Percentiles rank a stretch among this genome's conserved stretches.
phyloP scores from a whole-genome alignment of 2,888 invertebrate species.

The Horisme vitalbata region DNA sequence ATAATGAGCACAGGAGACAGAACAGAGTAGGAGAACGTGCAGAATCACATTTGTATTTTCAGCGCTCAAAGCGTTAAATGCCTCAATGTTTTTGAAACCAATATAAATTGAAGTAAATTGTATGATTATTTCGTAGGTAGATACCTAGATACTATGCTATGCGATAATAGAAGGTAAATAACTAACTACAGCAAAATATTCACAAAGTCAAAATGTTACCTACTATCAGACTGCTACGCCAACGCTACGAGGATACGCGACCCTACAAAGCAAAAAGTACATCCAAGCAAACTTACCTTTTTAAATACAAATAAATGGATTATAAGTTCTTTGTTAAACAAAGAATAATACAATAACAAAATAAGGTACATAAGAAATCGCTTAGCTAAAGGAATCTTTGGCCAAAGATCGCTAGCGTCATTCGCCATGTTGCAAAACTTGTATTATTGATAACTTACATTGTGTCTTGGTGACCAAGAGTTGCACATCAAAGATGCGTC shows the following conservation, averaged over 20 bases:
- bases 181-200: not conserved
- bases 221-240: constrained; percentile 15
- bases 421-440: constrained; percentile 48
- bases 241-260: constrained; percentile 15
- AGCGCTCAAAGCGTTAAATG: too few species aligned
- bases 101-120: too few species aligned
- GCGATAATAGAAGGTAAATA: too few species aligned
- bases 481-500: constrained; percentile 96
- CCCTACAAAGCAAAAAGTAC: constrained; percentile 13
- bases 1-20: too few species aligned
- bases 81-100: too few species aligned
- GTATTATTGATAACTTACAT: constrained; percentile 85
- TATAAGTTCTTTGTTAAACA: not conserved
- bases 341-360: not conserved
- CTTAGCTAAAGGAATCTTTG: constrained; percentile 53
- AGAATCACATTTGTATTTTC: too few species aligned
- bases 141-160: too few species aligned
- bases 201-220: constrained; percentile 1
- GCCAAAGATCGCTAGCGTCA: constrained; percentile 67
- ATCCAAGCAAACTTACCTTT: constrained; percentile 18
- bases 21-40: too few species aligned
- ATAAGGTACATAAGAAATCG: constrained; percentile 9
- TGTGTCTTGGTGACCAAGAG: constrained; percentile 95
- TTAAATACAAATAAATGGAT: not conserved
- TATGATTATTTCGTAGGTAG: too few species aligned